Evolutionary conservation across 2,888 invertebrate species (phyloP), one percentile per base, ranked within the genome.

Genomic region (Orgyia antiqua): DNA sequence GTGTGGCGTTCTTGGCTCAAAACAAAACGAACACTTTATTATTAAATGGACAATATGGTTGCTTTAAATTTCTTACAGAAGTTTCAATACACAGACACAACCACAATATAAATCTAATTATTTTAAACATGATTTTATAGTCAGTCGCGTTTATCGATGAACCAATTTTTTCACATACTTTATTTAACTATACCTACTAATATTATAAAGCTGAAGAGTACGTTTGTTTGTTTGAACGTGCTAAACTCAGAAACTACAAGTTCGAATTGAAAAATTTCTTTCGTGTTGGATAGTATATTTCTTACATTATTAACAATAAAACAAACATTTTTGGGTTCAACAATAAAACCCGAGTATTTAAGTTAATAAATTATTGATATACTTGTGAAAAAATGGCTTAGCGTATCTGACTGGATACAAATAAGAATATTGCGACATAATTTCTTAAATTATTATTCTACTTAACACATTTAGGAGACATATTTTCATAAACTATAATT

Each of bases 401-500:
- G 31, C 21, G 29, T 20, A 28, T 33, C 24, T 27, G 36, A 34
- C 33, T 29, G 26, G 32, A 45, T 31, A 54, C 34, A 36, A 33
- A n/a, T 34, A 36, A 24, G 21, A 37, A 37, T 30, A 34, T 17
- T 30, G n/a, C n/a, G n/a, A n/a, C n/a, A n/a, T n/a, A n/a, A n/a
- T n/a, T n/a, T n/a, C n/a, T n/a, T n/a, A n/a, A n/a, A n/a, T n/a
- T n/a, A n/a, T n/a, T n/a, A n/a, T n/a, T n/a, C n/a, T n/a, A n/a
- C n/a, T n/a, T n/a, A n/a, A n/a, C n/a, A n/a, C n/a, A n/a, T n/a
- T n/a, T 64, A 83, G 86, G 86, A 86, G 86, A 86, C 86, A 86
- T 86, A 86, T 84, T 84, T 84, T 84, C 66, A 51, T 61, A 70
- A 72, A 64, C 60, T 58, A 68, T 70, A 61, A 82, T 84, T 84